A percentile compares a stretch with the other conserved stretches of the same genome.
Evolutionary conservation across 2,888 invertebrate genomes (phyloP).

Genomic region (Dryocosmus kuriphilus): DNA sequence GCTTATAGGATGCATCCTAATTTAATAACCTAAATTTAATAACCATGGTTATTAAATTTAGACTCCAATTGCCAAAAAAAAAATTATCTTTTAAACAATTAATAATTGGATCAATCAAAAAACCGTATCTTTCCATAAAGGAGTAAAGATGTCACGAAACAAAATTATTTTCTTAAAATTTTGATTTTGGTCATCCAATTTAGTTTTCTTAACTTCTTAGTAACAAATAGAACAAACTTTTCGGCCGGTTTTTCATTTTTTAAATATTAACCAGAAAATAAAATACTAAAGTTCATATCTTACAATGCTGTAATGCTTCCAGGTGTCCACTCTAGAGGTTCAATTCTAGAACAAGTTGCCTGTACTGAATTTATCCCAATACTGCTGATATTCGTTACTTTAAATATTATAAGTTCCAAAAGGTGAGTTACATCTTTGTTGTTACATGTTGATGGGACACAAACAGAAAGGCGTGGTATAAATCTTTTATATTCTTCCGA

Average conservation of each 20-base stretch:
- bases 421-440: constrained; percentile 64
- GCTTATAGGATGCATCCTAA: too few species aligned
- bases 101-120: too few species aligned
- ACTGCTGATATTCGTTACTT: constrained; percentile 21
- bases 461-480: constrained; percentile 63
- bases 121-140: too few species aligned
- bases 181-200: too few species aligned
- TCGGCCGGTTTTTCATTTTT: neutral
- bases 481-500: constrained; percentile 46
- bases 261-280: neutral
- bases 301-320: constrained; percentile 55
- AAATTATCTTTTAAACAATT: too few species aligned
- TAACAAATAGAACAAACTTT: neutral
- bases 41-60: too few species aligned
- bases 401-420: constrained; percentile 14
- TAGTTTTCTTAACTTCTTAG: too few species aligned
- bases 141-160: too few species aligned
- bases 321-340: constrained; percentile 49
- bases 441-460: constrained; percentile 76
- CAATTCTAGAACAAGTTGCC: constrained; percentile 49
- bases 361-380: neutral
- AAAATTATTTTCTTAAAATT: too few species aligned
- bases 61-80: too few species aligned
- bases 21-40: too few species aligned
- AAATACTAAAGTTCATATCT: constrained; percentile 14